A percentile compares a stretch with the other conserved stretches of the same genome.
These are phyloP conservation scores for Brienomyrus brachyistius DNA, from an alignment of 2,113 vertebrate species.

Conservation along the genomic window DNA sequence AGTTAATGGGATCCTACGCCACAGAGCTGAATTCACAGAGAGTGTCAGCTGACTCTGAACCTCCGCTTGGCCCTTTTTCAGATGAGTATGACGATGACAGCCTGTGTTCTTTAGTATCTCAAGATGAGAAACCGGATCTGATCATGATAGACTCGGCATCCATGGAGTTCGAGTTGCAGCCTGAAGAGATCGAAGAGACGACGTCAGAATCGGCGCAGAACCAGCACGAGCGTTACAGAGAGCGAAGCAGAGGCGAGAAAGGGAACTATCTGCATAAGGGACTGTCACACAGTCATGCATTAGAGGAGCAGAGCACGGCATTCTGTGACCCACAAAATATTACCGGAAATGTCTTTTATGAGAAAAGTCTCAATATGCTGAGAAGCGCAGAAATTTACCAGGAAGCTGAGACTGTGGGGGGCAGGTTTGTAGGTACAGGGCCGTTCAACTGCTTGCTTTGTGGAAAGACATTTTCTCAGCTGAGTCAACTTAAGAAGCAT, in stretches of 20 bases:
- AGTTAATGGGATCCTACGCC: conserved; percentile 50
- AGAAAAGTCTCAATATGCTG: conserved; percentile 13
- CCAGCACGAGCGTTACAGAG: neutral
- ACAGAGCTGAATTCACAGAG: conserved; percentile 49
- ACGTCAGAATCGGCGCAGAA: neutral
- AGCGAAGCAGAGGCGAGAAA: neutral
- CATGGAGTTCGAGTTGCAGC: neutral
- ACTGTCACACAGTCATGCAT: neutral
- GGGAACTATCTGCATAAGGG: neutral
- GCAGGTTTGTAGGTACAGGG: conserved; percentile 48
- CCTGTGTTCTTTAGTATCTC: neutral
- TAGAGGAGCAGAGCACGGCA: neutral
- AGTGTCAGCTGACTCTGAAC: conserved; percentile 31
- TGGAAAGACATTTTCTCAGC: conserved; percentile 56
- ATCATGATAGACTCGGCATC: neutral
- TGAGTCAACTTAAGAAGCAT: conserved; percentile 57
- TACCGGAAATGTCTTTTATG: neutral
- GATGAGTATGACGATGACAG: neutral
- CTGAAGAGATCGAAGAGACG: neutral
- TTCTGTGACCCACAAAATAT: neutral
- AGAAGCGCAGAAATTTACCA: conserved; percentile 57
- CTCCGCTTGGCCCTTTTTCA: neutral
- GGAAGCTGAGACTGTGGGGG: conserved; percentile 52
- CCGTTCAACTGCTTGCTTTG: conserved; percentile 56
- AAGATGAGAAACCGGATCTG: neutral